Percentiles rank a stretch among this genome's conserved stretches.
These are phyloP conservation scores for Melitaea athalia DNA, from an alignment of 2,888 invertebrate species.

Conservation along the genomic window DNA sequence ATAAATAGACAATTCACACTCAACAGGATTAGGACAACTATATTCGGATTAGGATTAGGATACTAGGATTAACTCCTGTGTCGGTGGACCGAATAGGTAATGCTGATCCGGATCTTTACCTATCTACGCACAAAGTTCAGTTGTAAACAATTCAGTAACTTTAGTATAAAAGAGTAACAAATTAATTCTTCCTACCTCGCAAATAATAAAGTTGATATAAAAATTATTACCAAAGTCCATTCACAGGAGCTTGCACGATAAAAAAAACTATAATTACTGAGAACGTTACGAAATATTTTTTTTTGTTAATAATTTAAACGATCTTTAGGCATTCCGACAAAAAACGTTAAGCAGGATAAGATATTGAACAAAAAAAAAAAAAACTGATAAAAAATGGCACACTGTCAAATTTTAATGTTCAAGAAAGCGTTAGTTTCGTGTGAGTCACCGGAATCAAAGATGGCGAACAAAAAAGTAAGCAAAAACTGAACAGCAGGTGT, in stretches of 20 bases:
- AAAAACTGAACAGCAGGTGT: slow-evolving; percentile 56
- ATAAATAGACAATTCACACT: too few species aligned
- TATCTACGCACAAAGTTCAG: too few species aligned
- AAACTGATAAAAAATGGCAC: slow-evolving; percentile 17
- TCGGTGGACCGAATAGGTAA: too few species aligned
- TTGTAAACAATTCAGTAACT: too few species aligned
- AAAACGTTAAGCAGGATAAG: slow-evolving; percentile 1
- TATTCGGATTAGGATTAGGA: too few species aligned
- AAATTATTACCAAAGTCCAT: too few species aligned
- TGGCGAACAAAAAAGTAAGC: slow-evolving; percentile 51
- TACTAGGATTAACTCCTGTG: too few species aligned
- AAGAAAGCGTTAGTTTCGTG: slow-evolving; percentile 38
- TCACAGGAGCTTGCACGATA: background rate
- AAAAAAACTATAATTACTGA: background rate
- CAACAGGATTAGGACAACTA: too few species aligned
- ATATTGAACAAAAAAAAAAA: background rate
- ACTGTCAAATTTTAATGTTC: slow-evolving; percentile 16
- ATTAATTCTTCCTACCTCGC: too few species aligned
- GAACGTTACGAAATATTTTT: background rate
- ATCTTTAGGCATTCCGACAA: background rate
- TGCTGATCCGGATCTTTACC: too few species aligned
- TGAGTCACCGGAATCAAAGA: slow-evolving; percentile 54
- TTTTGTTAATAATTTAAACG: background rate
- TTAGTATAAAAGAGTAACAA: too few species aligned
- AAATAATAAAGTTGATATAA: too few species aligned